A percentile compares a stretch with the other conserved stretches of the same genome.
Conservation (phyloP, 2,113 vertebrate species). For the Eretmochelys imbricata region DNA sequence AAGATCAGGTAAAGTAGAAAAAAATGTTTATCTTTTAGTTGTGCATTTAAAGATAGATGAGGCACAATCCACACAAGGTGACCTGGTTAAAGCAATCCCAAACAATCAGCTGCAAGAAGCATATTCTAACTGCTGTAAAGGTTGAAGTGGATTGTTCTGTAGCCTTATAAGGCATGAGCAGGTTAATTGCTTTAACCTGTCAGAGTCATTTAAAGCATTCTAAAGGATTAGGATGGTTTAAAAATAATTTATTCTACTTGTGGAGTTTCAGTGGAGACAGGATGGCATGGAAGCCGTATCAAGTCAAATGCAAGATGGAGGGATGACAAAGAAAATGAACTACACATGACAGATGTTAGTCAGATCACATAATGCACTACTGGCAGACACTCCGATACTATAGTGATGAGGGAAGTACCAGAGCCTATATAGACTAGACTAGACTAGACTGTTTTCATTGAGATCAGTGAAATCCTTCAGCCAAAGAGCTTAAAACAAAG, state of each 20-base stretch:
- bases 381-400: background rate
- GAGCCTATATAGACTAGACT: background rate
- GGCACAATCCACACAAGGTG: background rate
- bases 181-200: background rate
- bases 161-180: background rate
- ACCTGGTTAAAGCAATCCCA: background rate
- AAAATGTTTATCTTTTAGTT: background rate
- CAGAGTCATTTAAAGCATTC: background rate
- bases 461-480: background rate
- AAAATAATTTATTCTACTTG: background rate
- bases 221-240: background rate
- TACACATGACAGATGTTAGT: background rate
- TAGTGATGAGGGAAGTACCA: background rate
- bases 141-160: background rate
- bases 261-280: background rate
- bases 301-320: background rate
- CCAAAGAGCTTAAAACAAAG: background rate
- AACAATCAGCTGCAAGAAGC: background rate
- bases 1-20: background rate
- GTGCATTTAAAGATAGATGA: background rate
- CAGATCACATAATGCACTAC: background rate
- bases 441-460: background rate
- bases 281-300: background rate
- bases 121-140: background rate
- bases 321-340: background rate